These are phyloP conservation scores for Trichoplusia ni DNA, from an alignment of 1,140 invertebrate genomes.

Conservation along the genomic window DNA sequence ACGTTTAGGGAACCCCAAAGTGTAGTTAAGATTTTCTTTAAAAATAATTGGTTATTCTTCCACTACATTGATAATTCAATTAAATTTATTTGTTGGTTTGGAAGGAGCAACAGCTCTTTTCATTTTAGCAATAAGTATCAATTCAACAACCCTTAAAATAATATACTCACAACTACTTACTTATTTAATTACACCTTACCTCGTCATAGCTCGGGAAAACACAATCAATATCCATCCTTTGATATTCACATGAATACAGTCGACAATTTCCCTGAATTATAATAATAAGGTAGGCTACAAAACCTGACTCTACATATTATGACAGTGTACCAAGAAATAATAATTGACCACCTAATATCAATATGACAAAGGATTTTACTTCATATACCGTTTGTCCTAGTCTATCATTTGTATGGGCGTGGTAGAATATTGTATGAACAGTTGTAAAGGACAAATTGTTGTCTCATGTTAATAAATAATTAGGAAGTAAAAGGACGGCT, in stretches of 20 bases:
- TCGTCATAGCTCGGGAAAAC: too few species aligned
- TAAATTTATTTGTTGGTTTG: too few species aligned
- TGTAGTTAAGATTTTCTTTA: too few species aligned
- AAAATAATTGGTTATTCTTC: too few species aligned
- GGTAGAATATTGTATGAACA: not conserved
- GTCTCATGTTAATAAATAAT: constrained; percentile 9
- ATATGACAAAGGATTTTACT: not conserved
- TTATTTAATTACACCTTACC: too few species aligned
- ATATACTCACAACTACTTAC: too few species aligned
- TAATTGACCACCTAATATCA: not conserved
- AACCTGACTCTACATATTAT: not conserved
- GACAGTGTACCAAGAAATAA: not conserved
- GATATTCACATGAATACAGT: not conserved
- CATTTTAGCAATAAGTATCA: too few species aligned
- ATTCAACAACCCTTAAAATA: too few species aligned
- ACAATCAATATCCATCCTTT: too few species aligned
- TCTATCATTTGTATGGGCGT: constrained; percentile 14
- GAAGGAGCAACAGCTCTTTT: too few species aligned
- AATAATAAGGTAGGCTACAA: not conserved
- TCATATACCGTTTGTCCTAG: not conserved
- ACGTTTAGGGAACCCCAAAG: too few species aligned
- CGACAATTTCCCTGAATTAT: not conserved
- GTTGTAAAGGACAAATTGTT: not conserved
- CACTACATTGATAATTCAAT: too few species aligned
- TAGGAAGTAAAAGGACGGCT: not conserved